phyloP scores from a whole-genome alignment of 1,140 invertebrate species.

The Spodoptera frugiperda region DNA sequence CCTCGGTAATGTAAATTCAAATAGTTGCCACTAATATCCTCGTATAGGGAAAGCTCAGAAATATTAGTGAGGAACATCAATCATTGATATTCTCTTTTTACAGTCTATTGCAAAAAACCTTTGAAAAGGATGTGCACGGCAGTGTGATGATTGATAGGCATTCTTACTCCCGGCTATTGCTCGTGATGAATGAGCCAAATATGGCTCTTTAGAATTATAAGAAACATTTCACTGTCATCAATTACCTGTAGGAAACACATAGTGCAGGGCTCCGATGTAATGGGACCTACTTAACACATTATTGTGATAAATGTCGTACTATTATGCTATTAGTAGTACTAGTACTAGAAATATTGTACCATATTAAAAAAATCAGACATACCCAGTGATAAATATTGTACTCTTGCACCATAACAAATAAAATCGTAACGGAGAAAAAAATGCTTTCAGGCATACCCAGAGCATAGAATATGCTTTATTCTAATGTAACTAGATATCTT shows the following conservation, averaged over 20 bases:
- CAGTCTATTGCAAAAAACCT: constrained; percentile 49
- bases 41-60: constrained; percentile 25
- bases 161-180: constrained; percentile 44
- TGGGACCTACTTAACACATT: constrained; percentile 19
- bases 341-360: no score
- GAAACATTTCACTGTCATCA: constrained; percentile 32
- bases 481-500: no score
- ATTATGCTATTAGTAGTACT: no score
- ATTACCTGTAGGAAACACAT: constrained; percentile 34
- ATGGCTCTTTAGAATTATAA: constrained; percentile 36
- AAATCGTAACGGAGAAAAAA: background rate
- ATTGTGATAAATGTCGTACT: constrained; percentile 12
- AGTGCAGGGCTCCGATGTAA: constrained; percentile 24
- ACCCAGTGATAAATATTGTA: no score
- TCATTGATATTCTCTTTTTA: constrained; percentile 52
- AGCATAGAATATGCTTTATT: no score
- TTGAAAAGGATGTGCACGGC: constrained; percentile 49
- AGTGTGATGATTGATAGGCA: constrained; percentile 51
- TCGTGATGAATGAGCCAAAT: constrained; percentile 45
- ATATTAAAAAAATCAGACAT: no score
- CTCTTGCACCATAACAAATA: constrained; percentile 6
- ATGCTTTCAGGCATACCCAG: no score
- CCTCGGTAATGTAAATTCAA: background rate
- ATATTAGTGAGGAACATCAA: constrained; percentile 41
- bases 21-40: constrained; percentile 36